phyloP scores from a whole-genome alignment of 2,113 vertebrate species.

The Chrysemys picta region DNA sequence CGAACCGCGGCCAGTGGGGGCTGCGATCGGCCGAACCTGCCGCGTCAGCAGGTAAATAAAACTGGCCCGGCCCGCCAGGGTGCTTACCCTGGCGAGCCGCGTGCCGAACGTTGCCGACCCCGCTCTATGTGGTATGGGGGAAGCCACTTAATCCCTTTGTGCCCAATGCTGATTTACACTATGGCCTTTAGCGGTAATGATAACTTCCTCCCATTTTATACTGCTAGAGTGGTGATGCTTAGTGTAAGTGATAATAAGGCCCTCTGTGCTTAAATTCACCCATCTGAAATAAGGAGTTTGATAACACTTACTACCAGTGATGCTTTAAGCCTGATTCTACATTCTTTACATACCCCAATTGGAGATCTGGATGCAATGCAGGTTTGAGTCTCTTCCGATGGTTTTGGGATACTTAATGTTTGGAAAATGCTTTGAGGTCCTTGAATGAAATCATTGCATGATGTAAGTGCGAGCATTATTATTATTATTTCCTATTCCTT shows the following conservation, averaged over 20 bases:
- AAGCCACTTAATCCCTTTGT: background rate
- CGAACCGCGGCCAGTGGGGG: too few relatives aligned
- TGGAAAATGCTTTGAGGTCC: conserved; percentile 3
- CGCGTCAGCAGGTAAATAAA: too few relatives aligned
- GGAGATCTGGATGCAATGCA: background rate
- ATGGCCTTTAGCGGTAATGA: background rate
- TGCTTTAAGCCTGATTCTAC: background rate
- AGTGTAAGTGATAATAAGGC: background rate
- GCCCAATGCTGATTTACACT: background rate
- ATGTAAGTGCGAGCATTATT: conserved; percentile 8
- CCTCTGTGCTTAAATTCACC: background rate
- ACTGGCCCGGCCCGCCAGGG: too few relatives aligned
- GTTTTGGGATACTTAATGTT: conserved; percentile 19
- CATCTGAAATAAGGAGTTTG: background rate
- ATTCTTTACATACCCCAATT: background rate
- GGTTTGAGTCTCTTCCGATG: background rate
- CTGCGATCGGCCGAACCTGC: too few relatives aligned
- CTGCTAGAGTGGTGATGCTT: background rate
- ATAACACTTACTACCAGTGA: conserved; percentile 7
- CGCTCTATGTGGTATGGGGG: background rate
- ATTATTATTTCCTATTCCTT: conserved; percentile 37
- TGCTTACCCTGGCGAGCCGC: too few relatives aligned
- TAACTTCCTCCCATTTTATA: background rate
- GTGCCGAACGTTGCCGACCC: too few relatives aligned
- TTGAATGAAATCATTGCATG: conserved; percentile 37